These are phyloP conservation scores for Bufo gargarizans DNA, from an alignment of 2,113 vertebrate genomes.

Conservation along the genomic window DNA sequence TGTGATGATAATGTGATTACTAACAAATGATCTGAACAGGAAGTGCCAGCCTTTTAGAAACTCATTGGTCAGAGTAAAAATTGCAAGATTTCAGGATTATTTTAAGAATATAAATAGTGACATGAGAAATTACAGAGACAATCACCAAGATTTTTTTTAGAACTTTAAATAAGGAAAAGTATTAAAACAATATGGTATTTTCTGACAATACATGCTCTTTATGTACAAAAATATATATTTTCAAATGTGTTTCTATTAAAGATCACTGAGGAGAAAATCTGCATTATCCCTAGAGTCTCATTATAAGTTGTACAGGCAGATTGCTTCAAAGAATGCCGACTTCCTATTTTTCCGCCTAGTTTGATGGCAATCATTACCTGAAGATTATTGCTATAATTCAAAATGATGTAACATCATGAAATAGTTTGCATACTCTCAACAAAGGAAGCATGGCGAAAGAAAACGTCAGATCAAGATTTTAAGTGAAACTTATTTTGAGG, in stretches of 20 bases:
- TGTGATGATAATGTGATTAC: too few relatives aligned
- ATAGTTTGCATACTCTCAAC: conserved; percentile 15
- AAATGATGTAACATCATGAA: conserved; percentile 36
- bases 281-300: conserved; percentile 27
- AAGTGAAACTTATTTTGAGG: background rate
- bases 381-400: conserved; percentile 37
- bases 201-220: background rate
- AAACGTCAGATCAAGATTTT: background rate
- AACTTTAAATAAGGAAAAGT: too few relatives aligned
- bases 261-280: background rate
- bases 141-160: background rate
- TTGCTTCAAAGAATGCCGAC: conserved; percentile 24
- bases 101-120: background rate
- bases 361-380: conserved; percentile 10
- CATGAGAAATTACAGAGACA: background rate
- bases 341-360: conserved; percentile 7
- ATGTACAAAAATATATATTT: background rate
- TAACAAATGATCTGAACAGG: too few relatives aligned
- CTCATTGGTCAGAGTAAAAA: too few relatives aligned
- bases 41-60: too few relatives aligned
- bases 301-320: conserved; percentile 18
- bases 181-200: background rate
- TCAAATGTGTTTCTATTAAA: conserved; percentile 19
- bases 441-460: background rate
- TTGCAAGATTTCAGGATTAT: background rate